Evolutionary conservation across 2,797 vertebrate genomes (phyloP).

Genomic region (Chelmon rostratus): DNA sequence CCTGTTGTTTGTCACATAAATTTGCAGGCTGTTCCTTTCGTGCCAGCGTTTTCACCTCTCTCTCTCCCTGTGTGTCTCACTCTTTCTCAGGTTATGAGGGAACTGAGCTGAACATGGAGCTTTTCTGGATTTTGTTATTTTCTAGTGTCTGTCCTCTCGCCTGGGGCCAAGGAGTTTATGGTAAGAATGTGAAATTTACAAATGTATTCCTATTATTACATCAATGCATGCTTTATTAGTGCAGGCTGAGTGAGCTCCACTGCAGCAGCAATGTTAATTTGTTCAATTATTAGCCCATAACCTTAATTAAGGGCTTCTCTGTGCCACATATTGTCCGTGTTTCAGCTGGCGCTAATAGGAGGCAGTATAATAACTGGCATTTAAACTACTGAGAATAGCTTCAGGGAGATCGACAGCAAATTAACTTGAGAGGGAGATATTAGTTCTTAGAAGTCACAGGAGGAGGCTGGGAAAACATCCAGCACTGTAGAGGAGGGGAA

Average conservation of each 20-base stretch:
- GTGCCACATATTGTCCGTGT: slow-evolving; percentile 35
- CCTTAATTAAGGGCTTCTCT: slow-evolving; percentile 58
- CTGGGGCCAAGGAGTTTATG: slow-evolving; percentile 87
- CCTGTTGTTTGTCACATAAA: slow-evolving; percentile 21
- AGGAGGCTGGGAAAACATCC: slow-evolving; percentile 63
- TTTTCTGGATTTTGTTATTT: slow-evolving; percentile 89
- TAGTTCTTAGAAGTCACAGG: slow-evolving; percentile 54
- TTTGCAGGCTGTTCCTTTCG: slow-evolving; percentile 6
- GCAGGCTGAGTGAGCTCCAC: slow-evolving; percentile 26
- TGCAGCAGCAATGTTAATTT: slow-evolving; percentile 36
- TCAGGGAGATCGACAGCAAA: slow-evolving; percentile 65
- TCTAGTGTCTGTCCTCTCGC: slow-evolving; percentile 79
- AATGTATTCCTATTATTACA: slow-evolving; percentile 20
- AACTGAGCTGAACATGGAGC: slow-evolving; percentile 88
- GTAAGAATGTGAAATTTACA: slow-evolving; percentile 76
- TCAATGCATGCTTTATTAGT: slow-evolving; percentile 40
- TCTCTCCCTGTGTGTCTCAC: not conserved
- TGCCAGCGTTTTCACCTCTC: slow-evolving; percentile 6
- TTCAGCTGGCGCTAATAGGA: slow-evolving; percentile 41
- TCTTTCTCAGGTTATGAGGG: slow-evolving; percentile 85
- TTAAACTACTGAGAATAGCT: slow-evolving; percentile 61
- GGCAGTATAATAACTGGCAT: slow-evolving; percentile 46
- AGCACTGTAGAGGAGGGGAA: slow-evolving; percentile 44
- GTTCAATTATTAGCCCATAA: slow-evolving; percentile 59
- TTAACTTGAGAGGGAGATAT: slow-evolving; percentile 66